Percentiles rank a stretch among this genome's conserved stretches.
Conservation (phyloP, 2,113 vertebrate species). For the Tyto alba region DNA sequence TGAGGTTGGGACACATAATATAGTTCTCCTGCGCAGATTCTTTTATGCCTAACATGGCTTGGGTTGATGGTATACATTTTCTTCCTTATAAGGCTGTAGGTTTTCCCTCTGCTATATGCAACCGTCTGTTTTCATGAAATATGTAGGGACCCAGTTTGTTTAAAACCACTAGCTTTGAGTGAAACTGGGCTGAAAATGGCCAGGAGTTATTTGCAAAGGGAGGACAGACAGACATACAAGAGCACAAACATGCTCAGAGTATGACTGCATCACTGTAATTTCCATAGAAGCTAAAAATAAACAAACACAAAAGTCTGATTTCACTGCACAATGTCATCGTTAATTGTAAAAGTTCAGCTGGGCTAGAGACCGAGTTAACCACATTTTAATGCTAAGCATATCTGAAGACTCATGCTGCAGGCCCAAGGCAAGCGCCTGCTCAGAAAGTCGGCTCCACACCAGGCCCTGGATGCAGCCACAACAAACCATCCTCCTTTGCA, state of each 20-base stretch:
- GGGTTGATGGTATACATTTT: background rate
- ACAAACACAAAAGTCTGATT: slow-evolving; percentile 11
- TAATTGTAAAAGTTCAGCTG: background rate
- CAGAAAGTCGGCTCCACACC: background rate
- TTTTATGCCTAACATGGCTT: background rate
- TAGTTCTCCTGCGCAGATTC: background rate
- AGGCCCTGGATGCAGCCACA: background rate
- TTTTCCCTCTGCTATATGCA: background rate
- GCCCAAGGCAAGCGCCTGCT: background rate
- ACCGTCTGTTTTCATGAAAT: background rate
- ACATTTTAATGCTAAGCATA: slow-evolving; percentile 23
- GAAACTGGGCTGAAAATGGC: background rate
- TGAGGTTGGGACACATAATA: background rate
- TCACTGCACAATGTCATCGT: background rate
- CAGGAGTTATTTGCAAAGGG: background rate
- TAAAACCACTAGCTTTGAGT: background rate
- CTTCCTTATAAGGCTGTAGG: background rate
- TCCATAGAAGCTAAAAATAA: slow-evolving; percentile 8
- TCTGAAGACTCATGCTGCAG: background rate
- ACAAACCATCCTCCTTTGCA: background rate
- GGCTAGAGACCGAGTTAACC: background rate
- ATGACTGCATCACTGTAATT: background rate
- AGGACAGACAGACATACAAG: background rate
- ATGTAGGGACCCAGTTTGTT: background rate
- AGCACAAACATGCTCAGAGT: background rate